These are phyloP conservation scores for Leucoma salicis DNA, from an alignment of 2,888 invertebrate genomes.

Conservation along the genomic window DNA sequence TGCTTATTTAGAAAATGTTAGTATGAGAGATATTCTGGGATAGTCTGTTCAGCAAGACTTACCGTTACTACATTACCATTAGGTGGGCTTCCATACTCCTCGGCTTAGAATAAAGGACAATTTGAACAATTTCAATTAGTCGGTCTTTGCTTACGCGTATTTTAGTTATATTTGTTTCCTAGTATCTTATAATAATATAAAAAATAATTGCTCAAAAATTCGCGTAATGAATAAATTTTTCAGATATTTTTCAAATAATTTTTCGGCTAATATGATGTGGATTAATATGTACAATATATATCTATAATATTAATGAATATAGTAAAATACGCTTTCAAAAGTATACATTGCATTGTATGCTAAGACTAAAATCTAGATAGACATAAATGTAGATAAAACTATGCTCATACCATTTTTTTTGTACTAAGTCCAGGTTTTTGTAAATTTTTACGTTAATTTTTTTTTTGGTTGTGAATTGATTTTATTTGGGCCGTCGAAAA, in stretches of 20 bases:
- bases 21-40: too few relatives aligned
- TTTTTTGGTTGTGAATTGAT: too few relatives aligned
- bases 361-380: slow-evolving; percentile 64
- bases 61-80: too few relatives aligned
- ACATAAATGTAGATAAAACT: slow-evolving; percentile 65
- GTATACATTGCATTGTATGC: slow-evolving; percentile 70
- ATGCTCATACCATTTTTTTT: slow-evolving; percentile 59
- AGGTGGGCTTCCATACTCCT: too few relatives aligned
- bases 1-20: too few relatives aligned
- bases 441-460: slow-evolving; percentile 9
- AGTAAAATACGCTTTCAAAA: slow-evolving; percentile 64
- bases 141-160: too few relatives aligned
- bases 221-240: slow-evolving; percentile 9
- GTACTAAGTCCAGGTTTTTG: slow-evolving; percentile 27
- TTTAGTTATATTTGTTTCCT: too few relatives aligned
- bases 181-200: not conserved
- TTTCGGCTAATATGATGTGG: slow-evolving; percentile 24
- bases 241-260: slow-evolving; percentile 7
- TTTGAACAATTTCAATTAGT: too few relatives aligned
- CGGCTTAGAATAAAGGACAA: too few relatives aligned
- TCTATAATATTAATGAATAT: slow-evolving; percentile 45
- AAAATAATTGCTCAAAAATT: slow-evolving; percentile 29
- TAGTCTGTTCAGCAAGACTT: too few relatives aligned
- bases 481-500: too few relatives aligned
- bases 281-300: slow-evolving; percentile 43